phyloP scores from a whole-genome alignment of 2,113 vertebrate genomes.

The Tragulus kanchil region DNA sequence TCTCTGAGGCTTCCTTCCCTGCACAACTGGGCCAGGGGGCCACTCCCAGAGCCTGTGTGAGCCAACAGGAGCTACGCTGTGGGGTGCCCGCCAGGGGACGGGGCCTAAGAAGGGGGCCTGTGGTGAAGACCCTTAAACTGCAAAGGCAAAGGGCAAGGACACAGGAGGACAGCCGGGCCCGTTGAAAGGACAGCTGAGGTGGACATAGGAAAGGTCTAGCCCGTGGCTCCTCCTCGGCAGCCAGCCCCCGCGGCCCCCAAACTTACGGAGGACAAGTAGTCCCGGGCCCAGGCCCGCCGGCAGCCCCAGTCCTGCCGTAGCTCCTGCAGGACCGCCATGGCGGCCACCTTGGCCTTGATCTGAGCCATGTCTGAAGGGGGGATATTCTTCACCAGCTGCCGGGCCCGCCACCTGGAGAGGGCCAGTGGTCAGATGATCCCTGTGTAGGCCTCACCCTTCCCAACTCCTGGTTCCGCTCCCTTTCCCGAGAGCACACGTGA shows the following conservation, averaged over 20 bases:
- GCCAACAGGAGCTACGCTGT: not conserved
- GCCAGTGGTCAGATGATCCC: rapidly evolving
- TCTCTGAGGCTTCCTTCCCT: not conserved
- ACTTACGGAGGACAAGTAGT: conserved; percentile 94
- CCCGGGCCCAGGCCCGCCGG: conserved; percentile 89
- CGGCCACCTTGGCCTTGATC: conserved; percentile 94
- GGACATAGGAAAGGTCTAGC: not conserved
- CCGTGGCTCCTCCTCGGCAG: not conserved
- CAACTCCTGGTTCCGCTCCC: not conserved
- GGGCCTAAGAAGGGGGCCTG: not conserved
- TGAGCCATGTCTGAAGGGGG: conserved; percentile 94
- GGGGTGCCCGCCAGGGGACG: not conserved
- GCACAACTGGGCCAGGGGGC: not conserved
- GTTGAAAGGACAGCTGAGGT: not conserved
- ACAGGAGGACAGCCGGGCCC: not conserved
- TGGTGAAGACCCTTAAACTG: not conserved
- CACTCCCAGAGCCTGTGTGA: rapidly evolving
- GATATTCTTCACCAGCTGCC: conserved; percentile 95
- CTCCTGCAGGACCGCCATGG: conserved; percentile 89
- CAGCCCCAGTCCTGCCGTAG: conserved; percentile 93
- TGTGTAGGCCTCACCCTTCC: too few relatives aligned
- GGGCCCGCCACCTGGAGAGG: conserved; percentile 93
- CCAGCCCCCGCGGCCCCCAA: rapidly evolving
- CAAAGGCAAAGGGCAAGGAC: not conserved
- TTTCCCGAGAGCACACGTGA: not conserved